phyloP scores from a whole-genome alignment of 1,140 invertebrate genomes.

The Cherax destructor region DNA sequence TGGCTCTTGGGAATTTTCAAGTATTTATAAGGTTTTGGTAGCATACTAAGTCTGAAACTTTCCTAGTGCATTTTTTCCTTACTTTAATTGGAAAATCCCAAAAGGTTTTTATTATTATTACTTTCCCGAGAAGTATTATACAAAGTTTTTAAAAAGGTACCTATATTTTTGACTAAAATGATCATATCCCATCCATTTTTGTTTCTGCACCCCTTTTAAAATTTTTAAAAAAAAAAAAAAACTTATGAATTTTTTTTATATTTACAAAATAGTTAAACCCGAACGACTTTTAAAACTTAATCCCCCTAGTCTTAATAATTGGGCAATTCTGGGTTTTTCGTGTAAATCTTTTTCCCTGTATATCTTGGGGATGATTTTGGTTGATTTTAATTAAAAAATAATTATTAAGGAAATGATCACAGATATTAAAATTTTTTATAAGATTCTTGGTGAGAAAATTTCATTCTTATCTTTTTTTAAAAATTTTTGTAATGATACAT shows the following conservation, averaged over 20 bases:
- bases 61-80: not conserved
- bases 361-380: not conserved
- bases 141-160: not conserved
- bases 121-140: not conserved
- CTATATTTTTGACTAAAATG: not conserved
- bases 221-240: not conserved
- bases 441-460: not conserved
- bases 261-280: not conserved
- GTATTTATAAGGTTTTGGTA: not conserved
- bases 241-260: not conserved
- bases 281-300: not conserved
- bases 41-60: not conserved
- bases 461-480: not conserved
- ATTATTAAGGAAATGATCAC: not conserved
- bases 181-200: not conserved
- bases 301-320: not conserved
- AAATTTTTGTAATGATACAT: not conserved
- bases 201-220: not conserved
- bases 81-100: not conserved
- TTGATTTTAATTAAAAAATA: not conserved
- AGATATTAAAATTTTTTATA: not conserved
- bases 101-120: not conserved
- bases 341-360: not conserved
- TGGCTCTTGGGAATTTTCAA: not conserved
- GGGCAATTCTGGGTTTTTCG: not conserved